phyloP scores from a whole-genome alignment of 2,797 vertebrate species.

The Echeneis naucrates region DNA sequence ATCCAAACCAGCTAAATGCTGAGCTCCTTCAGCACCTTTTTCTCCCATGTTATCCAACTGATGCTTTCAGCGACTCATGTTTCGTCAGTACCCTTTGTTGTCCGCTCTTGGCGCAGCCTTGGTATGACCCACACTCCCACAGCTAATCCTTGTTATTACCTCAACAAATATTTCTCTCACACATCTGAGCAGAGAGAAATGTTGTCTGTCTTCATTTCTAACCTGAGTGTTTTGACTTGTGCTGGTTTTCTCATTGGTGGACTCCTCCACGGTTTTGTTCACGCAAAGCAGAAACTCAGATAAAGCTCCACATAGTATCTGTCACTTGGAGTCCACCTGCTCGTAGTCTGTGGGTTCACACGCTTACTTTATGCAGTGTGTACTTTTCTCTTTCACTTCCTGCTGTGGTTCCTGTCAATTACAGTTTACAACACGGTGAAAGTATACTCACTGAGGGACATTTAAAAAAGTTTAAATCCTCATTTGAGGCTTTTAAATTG shows the following conservation, averaged over 20 bases:
- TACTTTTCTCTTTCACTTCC: conserved; percentile 40
- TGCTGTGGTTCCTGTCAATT: conserved; percentile 18
- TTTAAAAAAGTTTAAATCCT: not conserved
- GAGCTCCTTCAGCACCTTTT: conserved; percentile 8
- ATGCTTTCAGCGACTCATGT: conserved; percentile 32
- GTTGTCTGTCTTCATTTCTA: conserved; percentile 67
- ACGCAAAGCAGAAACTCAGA: conserved; percentile 3
- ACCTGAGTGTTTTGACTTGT: conserved; percentile 47
- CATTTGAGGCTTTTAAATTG: not conserved
- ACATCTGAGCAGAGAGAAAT: conserved; percentile 46
- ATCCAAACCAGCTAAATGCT: conserved; percentile 37
- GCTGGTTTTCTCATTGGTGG: conserved; percentile 19
- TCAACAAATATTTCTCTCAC: conserved; percentile 41
- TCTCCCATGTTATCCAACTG: conserved; percentile 4
- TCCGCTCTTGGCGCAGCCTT: conserved; percentile 6
- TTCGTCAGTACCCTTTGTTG: conserved; percentile 44
- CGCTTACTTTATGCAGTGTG: conserved; percentile 9
- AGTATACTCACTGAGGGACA: not conserved
- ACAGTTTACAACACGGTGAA: not conserved
- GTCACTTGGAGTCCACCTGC: not conserved
- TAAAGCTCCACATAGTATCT: conserved; percentile 3
- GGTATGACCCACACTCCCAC: conserved; percentile 30
- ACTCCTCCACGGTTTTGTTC: conserved; percentile 5
- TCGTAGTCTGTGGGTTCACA: not conserved
- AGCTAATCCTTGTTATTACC: conserved; percentile 58